phyloP scores from a whole-genome alignment of 1,140 invertebrate species.

The Drosophila lacteicornis region DNA sequence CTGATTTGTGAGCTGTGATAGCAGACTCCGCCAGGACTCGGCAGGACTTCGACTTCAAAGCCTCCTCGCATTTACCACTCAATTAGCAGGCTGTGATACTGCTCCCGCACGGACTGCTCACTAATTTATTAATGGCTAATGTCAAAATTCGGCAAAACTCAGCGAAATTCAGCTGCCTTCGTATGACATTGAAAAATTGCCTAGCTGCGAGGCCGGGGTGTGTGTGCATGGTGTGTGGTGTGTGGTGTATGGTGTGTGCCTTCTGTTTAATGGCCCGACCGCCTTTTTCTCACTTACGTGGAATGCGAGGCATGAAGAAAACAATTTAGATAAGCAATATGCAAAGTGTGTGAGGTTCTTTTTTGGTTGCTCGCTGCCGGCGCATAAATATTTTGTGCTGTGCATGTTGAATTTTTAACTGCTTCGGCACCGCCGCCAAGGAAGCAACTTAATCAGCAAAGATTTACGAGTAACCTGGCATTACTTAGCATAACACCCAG shows the following conservation, averaged over 20 bases:
- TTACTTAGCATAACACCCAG: slow-evolving; percentile 39
- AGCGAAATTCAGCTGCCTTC: slow-evolving; percentile 45
- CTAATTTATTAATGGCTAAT: slow-evolving; percentile 80
- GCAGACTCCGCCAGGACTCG: neutral
- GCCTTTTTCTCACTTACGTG: slow-evolving; percentile 47
- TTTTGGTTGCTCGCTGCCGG: slow-evolving; percentile 13
- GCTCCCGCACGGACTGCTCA: slow-evolving; percentile 24
- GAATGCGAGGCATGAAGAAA: slow-evolving; percentile 37
- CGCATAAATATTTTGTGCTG: slow-evolving; percentile 51
- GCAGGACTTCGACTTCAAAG: slow-evolving; percentile 22
- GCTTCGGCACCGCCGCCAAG: neutral
- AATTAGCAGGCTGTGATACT: slow-evolving; percentile 62
- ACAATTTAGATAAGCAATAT: slow-evolving; percentile 80
- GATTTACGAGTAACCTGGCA: slow-evolving; percentile 48
- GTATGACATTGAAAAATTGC: slow-evolving; percentile 79
- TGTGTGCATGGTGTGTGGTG: slow-evolving; percentile 26
- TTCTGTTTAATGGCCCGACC: slow-evolving; percentile 65
- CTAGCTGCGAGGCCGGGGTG: slow-evolving; percentile 28
- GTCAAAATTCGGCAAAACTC: slow-evolving; percentile 54
- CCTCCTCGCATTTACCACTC: slow-evolving; percentile 51
- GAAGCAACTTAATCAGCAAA: slow-evolving; percentile 66
- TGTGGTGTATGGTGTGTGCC: slow-evolving; percentile 13
- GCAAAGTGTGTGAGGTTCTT: slow-evolving; percentile 44
- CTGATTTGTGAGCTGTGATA: slow-evolving; percentile 40
- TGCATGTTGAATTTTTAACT: slow-evolving; percentile 49